Conservation (phyloP, 2,888 invertebrate species). For the Eurytoma californica region DNA sequence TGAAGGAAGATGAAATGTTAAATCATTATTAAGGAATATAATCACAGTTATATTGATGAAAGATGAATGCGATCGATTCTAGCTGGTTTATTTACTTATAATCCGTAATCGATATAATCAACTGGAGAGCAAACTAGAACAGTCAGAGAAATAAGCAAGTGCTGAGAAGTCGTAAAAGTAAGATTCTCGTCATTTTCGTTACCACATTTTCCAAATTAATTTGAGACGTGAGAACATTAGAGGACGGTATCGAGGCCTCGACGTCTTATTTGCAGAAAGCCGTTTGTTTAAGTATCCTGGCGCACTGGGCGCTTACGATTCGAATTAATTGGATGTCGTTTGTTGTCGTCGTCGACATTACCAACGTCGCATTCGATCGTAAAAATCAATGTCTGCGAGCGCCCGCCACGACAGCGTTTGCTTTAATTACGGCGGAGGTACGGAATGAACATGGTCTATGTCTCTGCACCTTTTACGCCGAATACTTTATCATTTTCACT, state of each 20-base stretch:
- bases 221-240: not conserved
- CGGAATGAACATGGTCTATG: too few species aligned
- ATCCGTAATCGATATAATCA: conserved; percentile 17
- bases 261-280: conserved; percentile 20
- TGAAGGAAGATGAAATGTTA: not conserved
- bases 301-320: conserved; percentile 27
- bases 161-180: not conserved
- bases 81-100: not conserved
- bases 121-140: not conserved
- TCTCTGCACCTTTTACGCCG: too few species aligned
- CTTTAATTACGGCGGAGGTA: conserved; percentile 8
- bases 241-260: not conserved
- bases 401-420: not conserved
- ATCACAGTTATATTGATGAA: too few species aligned
- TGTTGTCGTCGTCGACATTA: conserved; percentile 9
- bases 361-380: conserved; percentile 24
- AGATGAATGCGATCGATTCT: not conserved
- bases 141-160: not conserved
- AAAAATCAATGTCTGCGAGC: conserved; percentile 42
- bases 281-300: conserved; percentile 33
- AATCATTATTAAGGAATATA: too few species aligned
- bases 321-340: conserved; percentile 51
- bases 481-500: too few species aligned
- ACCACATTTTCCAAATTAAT: conserved; percentile 34
- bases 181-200: conserved; percentile 15